phyloP scores from a whole-genome alignment of 2,888 invertebrate genomes.

The Archips crataeganus region DNA sequence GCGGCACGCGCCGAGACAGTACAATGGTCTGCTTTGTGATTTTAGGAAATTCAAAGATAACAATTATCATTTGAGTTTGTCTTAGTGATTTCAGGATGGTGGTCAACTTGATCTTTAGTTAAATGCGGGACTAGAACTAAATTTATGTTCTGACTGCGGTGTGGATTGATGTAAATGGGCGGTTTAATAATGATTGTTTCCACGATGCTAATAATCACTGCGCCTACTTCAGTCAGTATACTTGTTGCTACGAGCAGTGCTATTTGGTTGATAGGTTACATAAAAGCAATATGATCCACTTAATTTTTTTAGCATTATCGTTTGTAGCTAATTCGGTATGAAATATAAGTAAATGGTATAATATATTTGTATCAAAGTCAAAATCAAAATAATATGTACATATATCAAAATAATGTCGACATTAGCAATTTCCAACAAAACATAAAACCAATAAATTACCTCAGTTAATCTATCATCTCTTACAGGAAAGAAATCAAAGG shows the following conservation, averaged over 20 bases:
- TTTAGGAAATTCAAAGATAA: constrained; percentile 38
- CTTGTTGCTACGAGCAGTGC: too few species aligned
- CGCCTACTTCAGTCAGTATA: too few species aligned
- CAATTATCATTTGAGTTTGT: constrained; percentile 12
- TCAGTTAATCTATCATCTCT: constrained; percentile 16
- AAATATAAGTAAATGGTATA: too few species aligned
- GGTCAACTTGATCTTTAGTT: constrained; percentile 1
- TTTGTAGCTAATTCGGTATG: too few species aligned
- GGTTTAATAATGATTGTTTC: too few species aligned
- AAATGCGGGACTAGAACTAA: neutral
- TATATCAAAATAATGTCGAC: neutral
- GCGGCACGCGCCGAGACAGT: constrained; percentile 29
- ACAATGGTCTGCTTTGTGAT: constrained; percentile 41
- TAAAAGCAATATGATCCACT: too few species aligned
- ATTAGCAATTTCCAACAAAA: neutral
- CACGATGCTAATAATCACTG: too few species aligned
- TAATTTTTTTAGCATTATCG: too few species aligned
- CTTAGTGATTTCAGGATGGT: constrained; percentile 13
- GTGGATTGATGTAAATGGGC: neutral
- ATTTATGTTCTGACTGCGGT: neutral
- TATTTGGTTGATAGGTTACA: too few species aligned
- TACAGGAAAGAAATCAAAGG: constrained; percentile 27
- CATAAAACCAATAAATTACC: constrained; percentile 9
- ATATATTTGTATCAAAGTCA: too few species aligned
- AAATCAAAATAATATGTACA: too few species aligned